A percentile compares a stretch with the other conserved stretches of the same genome.
Evolutionary conservation across 2,888 invertebrate genomes (phyloP).

Genomic region (Noctuana brunneofusca): DNA sequence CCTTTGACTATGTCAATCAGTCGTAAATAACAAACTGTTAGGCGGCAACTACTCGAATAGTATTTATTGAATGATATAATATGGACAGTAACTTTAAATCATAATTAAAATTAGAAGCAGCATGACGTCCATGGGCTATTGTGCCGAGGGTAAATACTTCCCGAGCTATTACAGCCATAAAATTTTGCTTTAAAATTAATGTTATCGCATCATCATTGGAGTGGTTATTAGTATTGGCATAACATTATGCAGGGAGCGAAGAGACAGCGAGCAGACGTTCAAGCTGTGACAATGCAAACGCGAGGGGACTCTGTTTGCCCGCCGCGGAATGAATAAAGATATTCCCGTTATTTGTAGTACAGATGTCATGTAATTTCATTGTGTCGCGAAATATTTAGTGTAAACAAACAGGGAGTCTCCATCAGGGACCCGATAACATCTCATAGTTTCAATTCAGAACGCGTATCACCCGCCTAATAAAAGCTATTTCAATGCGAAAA

Average conservation of each 20-base stretch:
- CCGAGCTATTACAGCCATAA: constrained; percentile 5
- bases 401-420: constrained; percentile 77
- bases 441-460: constrained; percentile 65
- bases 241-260: constrained; percentile 37
- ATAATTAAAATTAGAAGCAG: neutral
- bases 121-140: constrained; percentile 1
- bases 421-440: constrained; percentile 71
- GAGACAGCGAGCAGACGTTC: constrained; percentile 76
- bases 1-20: neutral
- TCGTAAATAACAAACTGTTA: too few species aligned
- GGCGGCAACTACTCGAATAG: neutral
- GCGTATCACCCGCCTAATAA: constrained; percentile 61
- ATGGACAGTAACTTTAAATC: neutral
- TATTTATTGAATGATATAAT: neutral
- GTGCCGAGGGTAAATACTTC: neutral
- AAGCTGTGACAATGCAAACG: constrained; percentile 62
- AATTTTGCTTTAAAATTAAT: constrained; percentile 17
- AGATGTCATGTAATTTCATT: constrained; percentile 83
- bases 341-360: constrained; percentile 82
- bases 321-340: constrained; percentile 81
- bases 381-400: constrained; percentile 81
- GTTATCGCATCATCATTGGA: constrained; percentile 27
- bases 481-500: constrained; percentile 69
- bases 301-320: constrained; percentile 74
- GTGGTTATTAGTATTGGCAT: constrained; percentile 34